Evolutionary conservation across 2,888 invertebrate species (phyloP), one percentile per base, ranked within the genome.

Genomic region (Nycteola revayana): DNA sequence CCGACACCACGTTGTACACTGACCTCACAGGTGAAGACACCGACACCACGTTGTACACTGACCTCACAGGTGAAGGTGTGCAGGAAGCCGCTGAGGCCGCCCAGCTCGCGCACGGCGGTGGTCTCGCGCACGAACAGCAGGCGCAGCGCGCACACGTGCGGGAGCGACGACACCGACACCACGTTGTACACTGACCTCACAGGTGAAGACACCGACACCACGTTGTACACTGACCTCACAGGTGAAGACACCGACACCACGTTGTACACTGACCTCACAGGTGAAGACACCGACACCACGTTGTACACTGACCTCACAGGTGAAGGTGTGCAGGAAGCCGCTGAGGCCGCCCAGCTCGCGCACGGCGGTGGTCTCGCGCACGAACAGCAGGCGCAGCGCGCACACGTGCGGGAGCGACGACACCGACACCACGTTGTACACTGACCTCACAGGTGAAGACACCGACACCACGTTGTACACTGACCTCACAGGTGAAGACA

Each of bases 51-150:
- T 62, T 36, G 23, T 91, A 98, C 98, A 28, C 38, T 34, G 40
- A 90, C 95, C 91, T 98, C 98, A 29, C 95, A 95, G 4, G 98
- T 93, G 74, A 98, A 98, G 36, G 95, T 95, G 74, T 98, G 98
- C 40, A 98, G 93, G 81, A 98, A 98, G 1, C 97, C 97, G 77
- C 96, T 96, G 28, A 97, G 91, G 1, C 98, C 98, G 28, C 98
- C 98, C 42, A 82, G 61, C 77, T 98, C 98, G 48, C 97, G 84
- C 39, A 98, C 94, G 7, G 96, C 95, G 0, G 96, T 97, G 42
- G 96, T 97, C 81, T 99, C 98, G 10, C 98, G 89, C 45, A 99
- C 98, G 71, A 98, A 97, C 83, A 98, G 96, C 77, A 98, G 96
- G 67, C 96, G n/a, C n/a, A n/a, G n/a, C n/a, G n/a, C n/a, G n/a